Evolutionary conservation across 1,140 invertebrate genomes (phyloP).

Genomic region (Diabrotica virgifera): DNA sequence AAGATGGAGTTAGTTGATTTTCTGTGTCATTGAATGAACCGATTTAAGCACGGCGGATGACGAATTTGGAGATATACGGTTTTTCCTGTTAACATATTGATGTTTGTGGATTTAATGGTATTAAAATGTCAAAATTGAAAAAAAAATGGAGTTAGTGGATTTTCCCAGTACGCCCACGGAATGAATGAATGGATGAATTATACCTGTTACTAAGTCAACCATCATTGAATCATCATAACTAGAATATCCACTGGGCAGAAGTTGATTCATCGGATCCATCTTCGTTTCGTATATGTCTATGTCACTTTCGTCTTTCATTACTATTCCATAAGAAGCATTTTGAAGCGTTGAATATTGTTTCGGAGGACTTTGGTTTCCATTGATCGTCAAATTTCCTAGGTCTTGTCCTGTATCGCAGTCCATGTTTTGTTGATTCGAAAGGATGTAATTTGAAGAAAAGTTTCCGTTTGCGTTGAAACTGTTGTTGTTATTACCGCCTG

Average conservation of each 20-base stretch:
- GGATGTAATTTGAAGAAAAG: conserved; percentile 48
- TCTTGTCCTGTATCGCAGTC: conserved; percentile 73
- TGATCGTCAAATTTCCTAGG: conserved; percentile 52
- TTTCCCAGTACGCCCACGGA: no score
- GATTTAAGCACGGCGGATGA: no score
- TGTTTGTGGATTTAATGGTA: no score
- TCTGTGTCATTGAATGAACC: no score
- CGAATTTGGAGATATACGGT: no score
- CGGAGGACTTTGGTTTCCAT: conserved; percentile 48
- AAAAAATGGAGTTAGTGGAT: no score
- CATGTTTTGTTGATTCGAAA: conserved; percentile 62
- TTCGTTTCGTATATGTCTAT: conserved; percentile 69
- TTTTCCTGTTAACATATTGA: no score
- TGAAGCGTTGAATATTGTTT: conserved; percentile 76
- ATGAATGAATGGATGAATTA: background rate
- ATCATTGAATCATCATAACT: conserved; percentile 75
- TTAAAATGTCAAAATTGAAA: no score
- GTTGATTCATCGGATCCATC: conserved; percentile 62
- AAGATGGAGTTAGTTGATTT: no score
- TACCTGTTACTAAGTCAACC: conserved; percentile 47
- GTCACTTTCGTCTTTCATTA: conserved; percentile 73
- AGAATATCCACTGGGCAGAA: conserved; percentile 61
- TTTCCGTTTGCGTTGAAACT: conserved; percentile 52
- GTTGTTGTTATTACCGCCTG: conserved; percentile 60
- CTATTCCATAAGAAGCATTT: conserved; percentile 74